Conservation (phyloP, 2,888 invertebrate genomes). For the Thelaira solivaga region DNA sequence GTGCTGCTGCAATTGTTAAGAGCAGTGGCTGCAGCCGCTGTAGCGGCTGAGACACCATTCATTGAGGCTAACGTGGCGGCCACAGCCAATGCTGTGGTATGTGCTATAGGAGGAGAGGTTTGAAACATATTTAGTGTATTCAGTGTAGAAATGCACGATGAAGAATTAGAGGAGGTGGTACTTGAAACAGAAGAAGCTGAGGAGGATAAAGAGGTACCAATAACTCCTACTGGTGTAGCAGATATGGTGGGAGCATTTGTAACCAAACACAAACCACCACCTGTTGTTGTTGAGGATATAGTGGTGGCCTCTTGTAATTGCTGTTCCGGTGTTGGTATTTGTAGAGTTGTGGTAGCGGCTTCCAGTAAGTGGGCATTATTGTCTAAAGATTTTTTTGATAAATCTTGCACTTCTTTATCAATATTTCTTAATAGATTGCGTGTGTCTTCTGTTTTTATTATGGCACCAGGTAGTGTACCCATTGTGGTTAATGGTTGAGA, state of each 20-base stretch:
- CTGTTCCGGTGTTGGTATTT: constrained; percentile 12
- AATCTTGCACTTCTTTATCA: constrained; percentile 71
- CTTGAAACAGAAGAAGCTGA: constrained; percentile 52
- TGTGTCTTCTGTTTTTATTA: constrained; percentile 64
- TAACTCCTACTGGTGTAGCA: background rate
- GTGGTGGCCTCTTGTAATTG: constrained; percentile 45
- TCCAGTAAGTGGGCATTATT: constrained; percentile 25
- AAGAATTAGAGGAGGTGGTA: constrained; percentile 50
- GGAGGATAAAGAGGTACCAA: constrained; percentile 30
- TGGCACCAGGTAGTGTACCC: constrained; percentile 55
- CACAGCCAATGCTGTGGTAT: constrained; percentile 48
- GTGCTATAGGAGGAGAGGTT: constrained; percentile 49
- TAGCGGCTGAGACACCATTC: constrained; percentile 40
- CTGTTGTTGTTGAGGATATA: constrained; percentile 45
- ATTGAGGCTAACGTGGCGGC: constrained; percentile 57
- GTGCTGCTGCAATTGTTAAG: constrained; percentile 15
- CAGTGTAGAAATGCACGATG: constrained; percentile 40
- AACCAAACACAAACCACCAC: constrained; percentile 25
- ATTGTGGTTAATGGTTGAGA: constrained; percentile 61
- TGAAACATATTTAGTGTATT: constrained; percentile 56
- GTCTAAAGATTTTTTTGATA: constrained; percentile 69
- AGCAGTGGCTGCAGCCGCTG: constrained; percentile 23
- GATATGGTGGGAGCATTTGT: constrained; percentile 3
- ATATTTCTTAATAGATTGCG: constrained; percentile 66
- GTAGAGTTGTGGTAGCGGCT: background rate